Evolutionary conservation across 2,888 invertebrate genomes (phyloP).

Genomic region (Halocaridina rubra): DNA sequence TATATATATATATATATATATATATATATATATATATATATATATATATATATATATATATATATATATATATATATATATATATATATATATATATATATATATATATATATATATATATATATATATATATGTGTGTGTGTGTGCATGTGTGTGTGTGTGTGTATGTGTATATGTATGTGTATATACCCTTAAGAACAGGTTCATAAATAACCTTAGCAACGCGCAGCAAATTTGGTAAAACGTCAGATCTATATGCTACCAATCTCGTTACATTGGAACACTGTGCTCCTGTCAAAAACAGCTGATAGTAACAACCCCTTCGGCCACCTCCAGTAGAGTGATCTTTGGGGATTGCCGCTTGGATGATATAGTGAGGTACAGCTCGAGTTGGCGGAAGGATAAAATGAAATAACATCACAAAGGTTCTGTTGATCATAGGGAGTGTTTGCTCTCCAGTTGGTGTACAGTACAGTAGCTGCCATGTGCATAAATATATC

Average conservation of each 20-base stretch:
- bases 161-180: background rate
- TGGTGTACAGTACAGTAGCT: background rate
- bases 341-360: too few species aligned
- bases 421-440: background rate
- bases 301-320: background rate
- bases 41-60: background rate
- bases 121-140: background rate
- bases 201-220: background rate
- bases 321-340: background rate
- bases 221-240: background rate
- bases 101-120: constrained; percentile 9
- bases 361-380: background rate
- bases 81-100: background rate
- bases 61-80: background rate
- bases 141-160: background rate
- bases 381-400: too few species aligned
- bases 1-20: constrained; percentile 11
- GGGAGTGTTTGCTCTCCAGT: background rate
- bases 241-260: background rate
- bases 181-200: background rate
- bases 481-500: background rate
- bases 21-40: constrained; percentile 14
- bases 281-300: background rate
- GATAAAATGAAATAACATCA: background rate
- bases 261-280: background rate